Percentiles rank a stretch among this genome's conserved stretches.
phyloP scores from a whole-genome alignment of 2,888 invertebrate genomes.

The Hipparchia sbordonii region DNA sequence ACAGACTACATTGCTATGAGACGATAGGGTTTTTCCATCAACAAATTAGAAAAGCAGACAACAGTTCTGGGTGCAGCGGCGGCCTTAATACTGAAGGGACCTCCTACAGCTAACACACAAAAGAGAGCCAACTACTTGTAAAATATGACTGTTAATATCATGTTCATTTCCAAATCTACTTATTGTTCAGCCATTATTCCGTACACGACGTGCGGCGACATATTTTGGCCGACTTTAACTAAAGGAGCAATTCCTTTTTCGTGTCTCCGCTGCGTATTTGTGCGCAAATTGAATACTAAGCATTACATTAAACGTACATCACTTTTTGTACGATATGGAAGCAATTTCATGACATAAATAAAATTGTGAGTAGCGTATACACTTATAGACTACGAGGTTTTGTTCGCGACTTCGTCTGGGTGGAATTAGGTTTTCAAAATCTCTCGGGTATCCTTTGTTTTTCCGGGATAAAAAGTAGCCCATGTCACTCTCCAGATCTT shows the following conservation, averaged over 20 bases:
- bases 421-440: neutral
- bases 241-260: constrained; percentile 9
- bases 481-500: neutral
- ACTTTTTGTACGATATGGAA: neutral
- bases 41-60: no score
- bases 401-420: neutral
- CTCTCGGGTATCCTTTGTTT: neutral
- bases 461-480: neutral
- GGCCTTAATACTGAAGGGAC: neutral
- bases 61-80: no score
- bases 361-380: neutral
- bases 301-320: constrained; percentile 12
- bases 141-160: neutral
- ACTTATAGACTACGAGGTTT: neutral
- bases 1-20: no score
- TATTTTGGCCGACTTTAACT: constrained; percentile 16
- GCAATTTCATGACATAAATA: constrained; percentile 4
- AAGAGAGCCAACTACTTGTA: neutral
- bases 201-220: neutral
- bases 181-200: constrained; percentile 10
- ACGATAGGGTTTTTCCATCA: no score
- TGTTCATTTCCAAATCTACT: neutral
- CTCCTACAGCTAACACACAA: neutral
- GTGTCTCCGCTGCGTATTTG: constrained; percentile 17
- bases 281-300: constrained; percentile 16